Percentiles rank a stretch among this genome's conserved stretches.
Evolutionary conservation across 1,140 invertebrate species (phyloP).

Genomic region (Oncopeltus fasciatus): DNA sequence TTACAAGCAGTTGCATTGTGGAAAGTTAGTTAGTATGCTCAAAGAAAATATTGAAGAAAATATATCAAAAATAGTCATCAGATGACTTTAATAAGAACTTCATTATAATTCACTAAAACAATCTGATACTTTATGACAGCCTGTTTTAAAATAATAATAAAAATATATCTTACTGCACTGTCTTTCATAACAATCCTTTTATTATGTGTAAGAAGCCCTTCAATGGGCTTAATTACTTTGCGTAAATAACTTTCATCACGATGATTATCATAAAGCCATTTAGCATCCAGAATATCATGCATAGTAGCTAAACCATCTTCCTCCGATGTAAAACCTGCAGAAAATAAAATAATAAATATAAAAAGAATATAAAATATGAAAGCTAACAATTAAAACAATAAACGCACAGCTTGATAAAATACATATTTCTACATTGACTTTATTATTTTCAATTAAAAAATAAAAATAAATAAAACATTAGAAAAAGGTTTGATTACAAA

Average conservation of each 20-base stretch:
- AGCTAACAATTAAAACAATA: neutral
- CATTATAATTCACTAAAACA: neutral
- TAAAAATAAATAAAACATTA: too few relatives aligned
- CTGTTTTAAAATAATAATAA: neutral
- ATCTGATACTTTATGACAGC: neutral
- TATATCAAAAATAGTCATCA: too few relatives aligned
- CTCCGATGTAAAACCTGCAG: conserved; percentile 65
- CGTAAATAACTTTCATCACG: conserved; percentile 91
- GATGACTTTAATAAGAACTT: too few relatives aligned
- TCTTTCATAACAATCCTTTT: conserved; percentile 98
- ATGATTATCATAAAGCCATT: conserved; percentile 94
- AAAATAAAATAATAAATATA: too few relatives aligned
- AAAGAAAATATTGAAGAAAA: too few relatives aligned
- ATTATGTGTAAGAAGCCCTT: conserved; percentile 77
- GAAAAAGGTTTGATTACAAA: too few relatives aligned
- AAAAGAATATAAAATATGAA: conserved; percentile 1
- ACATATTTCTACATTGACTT: too few relatives aligned
- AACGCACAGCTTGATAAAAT: too few relatives aligned
- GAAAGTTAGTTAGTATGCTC: too few relatives aligned
- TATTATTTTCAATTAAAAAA: too few relatives aligned
- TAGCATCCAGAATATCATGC: conserved; percentile 96
- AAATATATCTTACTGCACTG: conserved; percentile 56
- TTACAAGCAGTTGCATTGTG: too few relatives aligned
- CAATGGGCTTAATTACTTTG: conserved; percentile 83
- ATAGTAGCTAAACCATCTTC: conserved; percentile 83